phyloP scores from a whole-genome alignment of 2,888 invertebrate genomes.

The Chymomyza procnemis region DNA sequence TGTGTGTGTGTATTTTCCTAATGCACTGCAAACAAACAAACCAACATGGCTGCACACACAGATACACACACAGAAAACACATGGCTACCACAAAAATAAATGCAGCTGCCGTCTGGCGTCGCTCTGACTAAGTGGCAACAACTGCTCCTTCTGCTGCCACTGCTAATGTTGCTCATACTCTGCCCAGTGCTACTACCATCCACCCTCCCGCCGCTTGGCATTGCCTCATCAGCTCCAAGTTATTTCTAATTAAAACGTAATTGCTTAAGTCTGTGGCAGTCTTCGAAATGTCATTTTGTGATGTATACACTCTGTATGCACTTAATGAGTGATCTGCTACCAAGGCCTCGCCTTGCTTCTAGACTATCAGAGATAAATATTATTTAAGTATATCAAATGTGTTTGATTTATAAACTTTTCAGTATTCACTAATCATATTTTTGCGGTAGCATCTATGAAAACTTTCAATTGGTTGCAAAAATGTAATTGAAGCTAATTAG shows the following conservation, averaged over 20 bases:
- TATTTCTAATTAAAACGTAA: slow-evolving; percentile 61
- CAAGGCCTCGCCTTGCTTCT: not conserved
- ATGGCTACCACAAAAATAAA: slow-evolving; percentile 54
- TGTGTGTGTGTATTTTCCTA: slow-evolving; percentile 6
- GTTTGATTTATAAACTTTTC: not conserved
- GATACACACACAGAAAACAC: slow-evolving; percentile 21
- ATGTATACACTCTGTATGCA: not conserved
- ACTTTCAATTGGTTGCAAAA: no score
- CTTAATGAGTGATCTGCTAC: not conserved
- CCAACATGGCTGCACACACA: slow-evolving; percentile 10
- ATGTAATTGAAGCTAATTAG: no score
- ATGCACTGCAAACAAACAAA: slow-evolving; percentile 5
- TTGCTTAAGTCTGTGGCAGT: slow-evolving; percentile 28
- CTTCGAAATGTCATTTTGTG: not conserved
- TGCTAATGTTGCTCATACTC: not conserved
- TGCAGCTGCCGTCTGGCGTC: slow-evolving; percentile 37
- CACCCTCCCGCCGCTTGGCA: no score
- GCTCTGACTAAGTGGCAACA: slow-evolving; percentile 14
- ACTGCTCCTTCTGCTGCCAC: slow-evolving; percentile 29
- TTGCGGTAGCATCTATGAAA: no score
- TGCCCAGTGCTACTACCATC: not conserved
- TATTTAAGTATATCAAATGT: not conserved
- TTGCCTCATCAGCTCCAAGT: slow-evolving; percentile 16
- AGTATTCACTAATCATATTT: not conserved
- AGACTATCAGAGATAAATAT: not conserved